Evolutionary conservation across 2,888 invertebrate species (phyloP).

Genomic region (Eurytoma adleriae): DNA sequence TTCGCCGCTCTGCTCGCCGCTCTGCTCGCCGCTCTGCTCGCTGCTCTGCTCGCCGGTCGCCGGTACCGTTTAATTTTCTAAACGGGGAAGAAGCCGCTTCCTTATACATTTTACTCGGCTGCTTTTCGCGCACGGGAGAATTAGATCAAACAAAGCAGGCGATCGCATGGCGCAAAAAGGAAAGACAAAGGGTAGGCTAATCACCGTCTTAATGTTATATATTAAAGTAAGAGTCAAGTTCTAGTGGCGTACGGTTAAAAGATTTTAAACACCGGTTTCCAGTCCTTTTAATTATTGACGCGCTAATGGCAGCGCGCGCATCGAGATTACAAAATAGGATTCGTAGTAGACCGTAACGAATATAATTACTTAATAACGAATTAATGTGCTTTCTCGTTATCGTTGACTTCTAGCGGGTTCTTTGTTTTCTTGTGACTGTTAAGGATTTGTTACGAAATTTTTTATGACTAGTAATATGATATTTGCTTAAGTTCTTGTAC

Average conservation of each 20-base stretch:
- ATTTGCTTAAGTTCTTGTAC: too few species aligned
- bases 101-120: conserved; percentile 51
- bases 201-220: conserved; percentile 34
- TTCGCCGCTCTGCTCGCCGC: neutral
- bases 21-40: conserved; percentile 65
- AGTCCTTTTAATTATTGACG: conserved; percentile 28
- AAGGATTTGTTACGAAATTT: too few species aligned
- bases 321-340: conserved; percentile 29
- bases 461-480: too few species aligned
- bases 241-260: neutral
- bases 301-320: conserved; percentile 1
- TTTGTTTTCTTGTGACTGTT: too few species aligned
- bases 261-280: too few species aligned
- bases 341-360: conserved; percentile 21
- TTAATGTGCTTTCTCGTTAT: conserved; percentile 17
- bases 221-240: conserved; percentile 20
- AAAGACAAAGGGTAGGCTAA: neutral
- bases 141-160: neutral
- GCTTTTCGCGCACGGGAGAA: neutral
- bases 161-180: too few species aligned
- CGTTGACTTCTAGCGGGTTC: conserved; percentile 14
- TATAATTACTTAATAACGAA: conserved; percentile 51
- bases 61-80: conserved; percentile 76
- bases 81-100: conserved; percentile 64
- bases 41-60: conserved; percentile 72